phyloP scores from a whole-genome alignment of 2,113 vertebrate species.

The Paralichthys olivaceus region DNA sequence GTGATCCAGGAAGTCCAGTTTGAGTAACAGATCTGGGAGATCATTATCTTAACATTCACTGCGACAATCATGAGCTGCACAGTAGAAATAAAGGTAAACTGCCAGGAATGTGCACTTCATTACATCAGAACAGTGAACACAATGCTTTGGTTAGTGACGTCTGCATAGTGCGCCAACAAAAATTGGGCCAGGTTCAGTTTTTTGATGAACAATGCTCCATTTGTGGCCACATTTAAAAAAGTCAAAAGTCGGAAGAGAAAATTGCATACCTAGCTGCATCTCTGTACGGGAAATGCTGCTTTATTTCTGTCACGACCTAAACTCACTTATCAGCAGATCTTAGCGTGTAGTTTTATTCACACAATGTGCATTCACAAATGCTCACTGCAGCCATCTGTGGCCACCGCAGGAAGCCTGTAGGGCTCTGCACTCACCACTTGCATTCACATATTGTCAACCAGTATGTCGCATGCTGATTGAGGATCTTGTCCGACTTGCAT shows the following conservation, averaged over 20 bases:
- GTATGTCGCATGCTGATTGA: slow-evolving; percentile 16
- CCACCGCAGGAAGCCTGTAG: slow-evolving; percentile 53
- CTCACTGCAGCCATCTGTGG: slow-evolving; percentile 72
- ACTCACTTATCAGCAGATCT: slow-evolving; percentile 44
- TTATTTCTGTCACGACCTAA: slow-evolving; percentile 13
- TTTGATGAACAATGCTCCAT: no score
- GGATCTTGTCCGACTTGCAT: neutral
- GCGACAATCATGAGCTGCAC: no score
- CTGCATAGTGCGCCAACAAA: no score
- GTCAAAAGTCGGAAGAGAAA: neutral
- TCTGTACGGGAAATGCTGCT: neutral
- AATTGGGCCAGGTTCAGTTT: no score
- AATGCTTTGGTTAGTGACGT: no score
- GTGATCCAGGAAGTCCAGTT: no score
- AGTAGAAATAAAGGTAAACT: no score
- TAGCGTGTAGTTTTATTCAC: slow-evolving; percentile 43
- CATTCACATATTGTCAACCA: slow-evolving; percentile 41
- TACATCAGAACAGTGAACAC: no score
- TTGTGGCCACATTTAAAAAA: neutral
- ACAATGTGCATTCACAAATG: slow-evolving; percentile 58
- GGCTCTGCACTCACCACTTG: slow-evolving; percentile 48
- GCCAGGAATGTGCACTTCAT: no score
- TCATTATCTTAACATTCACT: no score
- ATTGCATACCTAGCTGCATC: neutral
- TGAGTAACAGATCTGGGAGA: no score